Evolutionary conservation across 2,113 vertebrate genomes (phyloP), one percentile per base, ranked within the genome.

Genomic region (Hoplias malabaricus): DNA sequence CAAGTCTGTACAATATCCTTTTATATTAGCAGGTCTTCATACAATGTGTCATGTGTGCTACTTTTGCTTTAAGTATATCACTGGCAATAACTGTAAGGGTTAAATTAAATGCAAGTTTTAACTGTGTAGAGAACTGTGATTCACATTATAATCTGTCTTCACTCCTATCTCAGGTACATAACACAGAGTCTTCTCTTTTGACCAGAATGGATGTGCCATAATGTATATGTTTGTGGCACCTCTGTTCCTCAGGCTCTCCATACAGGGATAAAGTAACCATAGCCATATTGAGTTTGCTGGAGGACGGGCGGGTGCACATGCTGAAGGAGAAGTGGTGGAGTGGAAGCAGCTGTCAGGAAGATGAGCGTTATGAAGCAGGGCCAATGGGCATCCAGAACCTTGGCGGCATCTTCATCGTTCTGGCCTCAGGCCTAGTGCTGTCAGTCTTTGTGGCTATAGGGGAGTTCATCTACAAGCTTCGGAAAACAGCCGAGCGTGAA

Each of bases 301-400:
- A 99, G 84, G 97, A 99, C 57, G 98, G 97, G 80, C 96, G 96
- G 87, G 93, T 99, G 34, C 96, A 98, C 31, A 92, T 96, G 77
- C 93, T 99, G 90, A 98, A 95, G 84, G 96, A 99, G 89, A 98
- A 98, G 82, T 99, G 98, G 98, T 99, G 98, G 98, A 92, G 96
- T 23, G 95, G 95, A 48, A 96, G 90, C 0, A 95, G 93, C 82
- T 99, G 98, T 61, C 94, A 95, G 0, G 95, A 98, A 84, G 96
- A 98, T 10, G 95, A 96, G 79, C 95, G 89, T 83, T 95, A 94
- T 6, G 96, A 98, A 84, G 94, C 96, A 78, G 97, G 97, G 0
- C 95, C 98, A 6, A 93, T 99, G 85, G 95, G 96, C 16, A 94
- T 99, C 86, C 98, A 99, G 77, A 99, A 98, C 88, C 96, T 99